phyloP scores from a whole-genome alignment of 2,113 vertebrate genomes.

The Serinus canaria region DNA sequence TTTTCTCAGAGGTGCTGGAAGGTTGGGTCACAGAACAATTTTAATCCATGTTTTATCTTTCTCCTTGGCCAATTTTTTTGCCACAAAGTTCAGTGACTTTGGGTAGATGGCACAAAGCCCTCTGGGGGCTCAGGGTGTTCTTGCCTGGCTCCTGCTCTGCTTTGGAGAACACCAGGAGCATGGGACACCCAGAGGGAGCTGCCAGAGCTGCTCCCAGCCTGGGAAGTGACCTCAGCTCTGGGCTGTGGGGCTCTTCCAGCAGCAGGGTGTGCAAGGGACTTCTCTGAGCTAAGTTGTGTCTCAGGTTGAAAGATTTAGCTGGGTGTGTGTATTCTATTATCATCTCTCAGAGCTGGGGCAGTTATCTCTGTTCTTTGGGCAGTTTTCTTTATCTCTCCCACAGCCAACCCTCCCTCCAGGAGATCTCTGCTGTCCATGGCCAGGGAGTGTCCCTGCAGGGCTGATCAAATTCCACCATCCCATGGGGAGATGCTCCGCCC shows the following conservation, averaged over 20 bases:
- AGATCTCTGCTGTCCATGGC: too few relatives aligned
- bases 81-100: not conserved
- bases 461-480: too few relatives aligned
- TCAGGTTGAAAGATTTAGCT: not conserved
- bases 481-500: too few relatives aligned
- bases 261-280: not conserved
- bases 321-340: too few relatives aligned
- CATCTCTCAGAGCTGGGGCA: too few relatives aligned
- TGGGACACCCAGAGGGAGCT: accelerated
- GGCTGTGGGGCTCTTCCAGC: not conserved
- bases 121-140: not conserved
- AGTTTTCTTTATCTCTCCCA: too few relatives aligned
- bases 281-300: not conserved
- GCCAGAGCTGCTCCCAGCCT: not conserved
- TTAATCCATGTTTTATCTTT: not conserved
- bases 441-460: too few relatives aligned
- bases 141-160: not conserved
- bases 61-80: not conserved
- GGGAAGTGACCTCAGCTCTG: not conserved
- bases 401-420: too few relatives aligned
- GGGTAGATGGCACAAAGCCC: not conserved
- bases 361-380: too few relatives aligned
- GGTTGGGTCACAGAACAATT: not conserved
- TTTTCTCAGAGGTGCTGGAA: not conserved
- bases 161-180: not conserved